Conservation (phyloP, 2,888 invertebrate species). For the Dendrolimus pini region DNA sequence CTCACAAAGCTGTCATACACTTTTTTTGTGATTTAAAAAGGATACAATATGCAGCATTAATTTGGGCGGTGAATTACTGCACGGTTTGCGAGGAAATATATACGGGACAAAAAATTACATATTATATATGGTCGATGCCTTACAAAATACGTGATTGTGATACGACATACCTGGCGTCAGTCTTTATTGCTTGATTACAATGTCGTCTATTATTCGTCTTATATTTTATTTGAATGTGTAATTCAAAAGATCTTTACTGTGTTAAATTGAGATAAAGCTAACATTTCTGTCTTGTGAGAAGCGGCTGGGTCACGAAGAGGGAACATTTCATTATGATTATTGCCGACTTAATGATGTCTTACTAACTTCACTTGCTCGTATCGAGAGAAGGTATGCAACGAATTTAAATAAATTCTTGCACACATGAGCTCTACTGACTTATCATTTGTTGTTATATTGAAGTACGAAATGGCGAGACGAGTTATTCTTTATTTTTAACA, state of each 20-base stretch:
- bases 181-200: neutral
- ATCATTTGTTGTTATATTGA: too few relatives aligned
- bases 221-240: constrained; percentile 29
- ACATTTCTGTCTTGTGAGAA: constrained; percentile 36
- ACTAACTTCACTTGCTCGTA: constrained; percentile 43
- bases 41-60: too few relatives aligned
- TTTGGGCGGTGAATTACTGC: too few relatives aligned
- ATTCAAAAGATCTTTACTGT: constrained; percentile 29
- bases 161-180: too few relatives aligned
- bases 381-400: constrained; percentile 38
- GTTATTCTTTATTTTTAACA: too few relatives aligned
- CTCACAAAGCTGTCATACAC: too few relatives aligned
- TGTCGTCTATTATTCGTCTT: constrained; percentile 23
- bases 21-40: too few relatives aligned
- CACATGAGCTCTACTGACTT: constrained; percentile 23
- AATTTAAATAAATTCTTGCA: constrained; percentile 56
- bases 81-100: too few relatives aligned
- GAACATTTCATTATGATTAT: constrained; percentile 60
- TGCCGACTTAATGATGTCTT: constrained; percentile 56
- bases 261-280: constrained; percentile 45
- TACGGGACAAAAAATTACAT: too few relatives aligned
- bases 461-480: too few relatives aligned
- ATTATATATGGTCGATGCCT: too few relatives aligned
- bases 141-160: too few relatives aligned
- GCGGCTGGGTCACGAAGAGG: constrained; percentile 40